These are phyloP conservation scores for Alexandromys fortis DNA, from an alignment of 2,113 vertebrate species.

Conservation along the genomic window DNA sequence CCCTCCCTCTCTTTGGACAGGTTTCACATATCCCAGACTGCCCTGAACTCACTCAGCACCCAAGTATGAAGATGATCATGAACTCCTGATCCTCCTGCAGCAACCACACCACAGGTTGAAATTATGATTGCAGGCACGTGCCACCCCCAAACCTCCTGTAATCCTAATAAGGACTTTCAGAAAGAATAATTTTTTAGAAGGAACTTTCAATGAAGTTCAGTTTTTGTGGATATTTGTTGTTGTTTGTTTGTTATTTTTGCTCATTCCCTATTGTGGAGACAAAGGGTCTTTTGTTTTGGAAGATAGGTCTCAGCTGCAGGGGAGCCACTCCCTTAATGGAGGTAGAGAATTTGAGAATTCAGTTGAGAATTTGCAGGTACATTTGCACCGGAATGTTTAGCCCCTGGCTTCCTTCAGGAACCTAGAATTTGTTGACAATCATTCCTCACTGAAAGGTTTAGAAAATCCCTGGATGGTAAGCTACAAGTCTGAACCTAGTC, in stretches of 20 bases:
- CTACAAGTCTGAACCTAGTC: neutral
- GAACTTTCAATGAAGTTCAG: neutral
- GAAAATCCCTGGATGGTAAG: neutral
- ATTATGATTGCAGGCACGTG: too few species aligned
- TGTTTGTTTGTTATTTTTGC: neutral
- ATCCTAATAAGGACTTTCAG: neutral
- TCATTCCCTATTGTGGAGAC: neutral
- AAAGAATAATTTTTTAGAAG: neutral
- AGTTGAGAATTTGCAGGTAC: neutral
- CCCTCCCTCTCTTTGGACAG: too few species aligned
- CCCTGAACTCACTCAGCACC: neutral
- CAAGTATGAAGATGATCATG: neutral
- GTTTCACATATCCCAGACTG: neutral
- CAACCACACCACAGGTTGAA: too few species aligned
- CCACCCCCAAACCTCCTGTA: accelerated
- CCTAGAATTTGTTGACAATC: neutral
- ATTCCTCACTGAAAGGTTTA: neutral
- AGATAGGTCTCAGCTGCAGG: neutral
- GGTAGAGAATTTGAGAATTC: too few species aligned
- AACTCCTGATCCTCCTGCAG: neutral
- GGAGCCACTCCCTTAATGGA: neutral
- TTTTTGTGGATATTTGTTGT: neutral
- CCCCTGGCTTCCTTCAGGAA: neutral
- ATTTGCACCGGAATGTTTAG: neutral
- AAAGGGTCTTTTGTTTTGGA: neutral